phyloP scores from a whole-genome alignment of 2,888 invertebrate species.

The Philereme transversata region DNA sequence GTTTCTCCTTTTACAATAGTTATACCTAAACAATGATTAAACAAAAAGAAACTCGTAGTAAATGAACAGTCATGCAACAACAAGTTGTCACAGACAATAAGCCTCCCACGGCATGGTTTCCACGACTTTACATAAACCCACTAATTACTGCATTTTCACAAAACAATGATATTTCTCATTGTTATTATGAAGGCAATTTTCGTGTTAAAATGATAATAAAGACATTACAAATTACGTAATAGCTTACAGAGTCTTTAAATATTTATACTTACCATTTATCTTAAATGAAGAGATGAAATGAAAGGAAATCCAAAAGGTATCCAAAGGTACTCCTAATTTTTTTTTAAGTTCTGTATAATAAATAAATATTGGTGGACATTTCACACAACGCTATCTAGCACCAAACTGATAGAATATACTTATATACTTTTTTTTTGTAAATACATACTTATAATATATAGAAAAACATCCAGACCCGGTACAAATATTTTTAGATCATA shows the following conservation, averaged over 20 bases:
- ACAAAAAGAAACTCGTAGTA: constrained; percentile 35
- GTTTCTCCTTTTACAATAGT: neutral
- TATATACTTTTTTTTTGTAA: no score
- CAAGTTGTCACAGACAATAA: constrained; percentile 58
- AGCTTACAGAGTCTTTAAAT: neutral
- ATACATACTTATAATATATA: no score
- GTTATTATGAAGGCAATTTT: constrained; percentile 37
- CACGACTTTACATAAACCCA: constrained; percentile 75
- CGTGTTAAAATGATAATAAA: constrained; percentile 34
- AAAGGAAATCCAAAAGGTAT: no score
- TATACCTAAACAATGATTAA: constrained; percentile 48
- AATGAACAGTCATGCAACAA: constrained; percentile 34
- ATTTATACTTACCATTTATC: neutral
- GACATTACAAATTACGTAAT: constrained; percentile 4
- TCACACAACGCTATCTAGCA: no score
- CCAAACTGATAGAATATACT: no score
- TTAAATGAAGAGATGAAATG: no score
- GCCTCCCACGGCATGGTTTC: constrained; percentile 78
- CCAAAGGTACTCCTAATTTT: no score
- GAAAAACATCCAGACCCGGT: no score
- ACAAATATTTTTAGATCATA: no score
- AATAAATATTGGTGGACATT: no score
- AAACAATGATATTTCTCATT: constrained; percentile 67
- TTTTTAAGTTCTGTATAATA: no score
- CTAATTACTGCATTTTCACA: constrained; percentile 70